These are phyloP conservation scores for Steinernema feltiae DNA, from an alignment of 1,140 invertebrate species.

Conservation along the genomic window DNA sequence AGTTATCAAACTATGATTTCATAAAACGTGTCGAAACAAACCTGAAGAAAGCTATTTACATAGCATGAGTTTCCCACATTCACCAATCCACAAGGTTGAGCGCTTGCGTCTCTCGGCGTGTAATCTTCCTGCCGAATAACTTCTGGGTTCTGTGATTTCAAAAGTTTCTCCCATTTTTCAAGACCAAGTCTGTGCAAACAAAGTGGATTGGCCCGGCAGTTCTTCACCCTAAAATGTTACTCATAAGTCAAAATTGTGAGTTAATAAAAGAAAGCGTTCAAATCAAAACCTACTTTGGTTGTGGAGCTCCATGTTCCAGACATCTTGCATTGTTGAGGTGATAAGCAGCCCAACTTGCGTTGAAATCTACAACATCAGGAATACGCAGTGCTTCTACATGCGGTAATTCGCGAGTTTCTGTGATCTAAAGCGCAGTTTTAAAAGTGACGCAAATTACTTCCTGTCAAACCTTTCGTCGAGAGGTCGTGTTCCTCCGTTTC, in stretches of 20 bases:
- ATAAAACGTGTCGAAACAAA: conserved; percentile 8
- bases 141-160: conserved; percentile 14
- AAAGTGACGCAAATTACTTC: neutral
- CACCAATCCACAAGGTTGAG: conserved; percentile 47
- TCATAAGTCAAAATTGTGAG: neutral
- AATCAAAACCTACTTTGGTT: neutral
- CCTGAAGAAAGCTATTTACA: conserved; percentile 55
- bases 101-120: conserved; percentile 33
- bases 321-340: neutral
- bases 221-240: conserved; percentile 27
- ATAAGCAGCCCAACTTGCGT: neutral
- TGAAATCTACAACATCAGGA: neutral
- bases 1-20: neutral
- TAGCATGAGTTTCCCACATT: conserved; percentile 54
- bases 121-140: conserved; percentile 28
- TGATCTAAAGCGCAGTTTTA: no score
- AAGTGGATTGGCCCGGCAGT: conserved; percentile 49
- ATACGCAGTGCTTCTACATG: neutral
- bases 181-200: conserved; percentile 48
- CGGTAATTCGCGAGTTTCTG: neutral
- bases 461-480: neutral
- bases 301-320: neutral
- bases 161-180: conserved; percentile 53
- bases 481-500: neutral
- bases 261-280: neutral